Evolutionary conservation across 2,113 vertebrate species (phyloP).

Genomic region (Proterorhinus semilunaris): DNA sequence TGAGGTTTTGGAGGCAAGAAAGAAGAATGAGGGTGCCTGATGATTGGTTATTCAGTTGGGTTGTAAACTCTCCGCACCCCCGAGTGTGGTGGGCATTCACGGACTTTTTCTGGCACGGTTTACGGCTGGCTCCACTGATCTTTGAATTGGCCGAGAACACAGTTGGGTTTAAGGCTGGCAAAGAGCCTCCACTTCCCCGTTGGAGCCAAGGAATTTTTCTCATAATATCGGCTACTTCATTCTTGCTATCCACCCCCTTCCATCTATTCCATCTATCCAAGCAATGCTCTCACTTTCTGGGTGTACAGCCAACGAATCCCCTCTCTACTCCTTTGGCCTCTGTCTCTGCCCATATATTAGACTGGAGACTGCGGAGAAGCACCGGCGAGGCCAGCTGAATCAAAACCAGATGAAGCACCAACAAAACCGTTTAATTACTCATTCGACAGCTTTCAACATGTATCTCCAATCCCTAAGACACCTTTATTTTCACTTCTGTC

Average conservation of each 20-base stretch:
- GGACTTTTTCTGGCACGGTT: constrained; percentile 33
- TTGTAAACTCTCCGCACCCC: constrained; percentile 32
- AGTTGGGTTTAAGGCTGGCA: constrained; percentile 48
- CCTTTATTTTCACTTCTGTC: constrained; percentile 45
- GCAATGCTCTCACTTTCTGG: constrained; percentile 54
- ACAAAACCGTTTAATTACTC: constrained; percentile 63
- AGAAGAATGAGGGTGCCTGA: constrained; percentile 29
- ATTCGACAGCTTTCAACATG: constrained; percentile 50
- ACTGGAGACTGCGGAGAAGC: constrained; percentile 53
- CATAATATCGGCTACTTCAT: constrained; percentile 52
- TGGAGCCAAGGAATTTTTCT: constrained; percentile 61
- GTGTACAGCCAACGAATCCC: constrained; percentile 63
- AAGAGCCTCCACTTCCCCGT: constrained; percentile 45
- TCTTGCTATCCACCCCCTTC: constrained; percentile 34
- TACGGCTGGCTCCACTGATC: constrained; percentile 36
- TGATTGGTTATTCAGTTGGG: constrained; percentile 22
- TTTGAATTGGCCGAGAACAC: constrained; percentile 36
- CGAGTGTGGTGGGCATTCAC: constrained; percentile 27
- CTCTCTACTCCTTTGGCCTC: constrained; percentile 57
- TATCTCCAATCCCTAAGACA: constrained; percentile 40
- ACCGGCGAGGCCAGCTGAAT: constrained; percentile 60
- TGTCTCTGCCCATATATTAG: constrained; percentile 59
- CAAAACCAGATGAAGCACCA: constrained; percentile 67
- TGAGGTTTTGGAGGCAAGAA: constrained; percentile 26
- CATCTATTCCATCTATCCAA: constrained; percentile 33